A percentile compares a stretch with the other conserved stretches of the same genome.
Conservation (phyloP, 1,140 invertebrate species). For the Rhyacophila brunnea region DNA sequence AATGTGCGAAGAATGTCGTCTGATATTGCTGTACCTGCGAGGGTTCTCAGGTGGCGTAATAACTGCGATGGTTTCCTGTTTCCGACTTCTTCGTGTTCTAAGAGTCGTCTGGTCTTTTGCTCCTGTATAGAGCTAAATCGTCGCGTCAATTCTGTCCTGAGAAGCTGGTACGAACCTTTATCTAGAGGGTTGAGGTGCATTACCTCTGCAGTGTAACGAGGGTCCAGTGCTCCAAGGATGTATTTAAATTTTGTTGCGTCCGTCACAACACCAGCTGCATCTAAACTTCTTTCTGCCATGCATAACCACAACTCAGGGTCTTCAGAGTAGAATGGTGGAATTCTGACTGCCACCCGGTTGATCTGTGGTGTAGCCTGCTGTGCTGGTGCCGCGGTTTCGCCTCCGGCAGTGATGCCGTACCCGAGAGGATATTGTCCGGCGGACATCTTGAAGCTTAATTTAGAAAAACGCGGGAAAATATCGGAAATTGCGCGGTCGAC, state of each 20-base stretch:
- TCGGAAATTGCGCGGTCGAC: no score
- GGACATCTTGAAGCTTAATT: no score
- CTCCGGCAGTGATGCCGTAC: no score
- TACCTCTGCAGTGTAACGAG: background rate
- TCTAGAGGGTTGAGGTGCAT: background rate
- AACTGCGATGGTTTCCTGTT: background rate
- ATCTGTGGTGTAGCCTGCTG: no score
- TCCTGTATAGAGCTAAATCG: background rate
- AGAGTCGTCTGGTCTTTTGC: background rate
- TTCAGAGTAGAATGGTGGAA: background rate
- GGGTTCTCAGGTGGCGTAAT: background rate
- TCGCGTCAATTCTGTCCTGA: background rate
- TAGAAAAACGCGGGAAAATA: no score
- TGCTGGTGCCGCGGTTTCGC: no score
- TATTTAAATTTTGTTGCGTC: background rate
- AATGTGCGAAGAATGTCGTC: background rate
- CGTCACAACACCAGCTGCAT: background rate
- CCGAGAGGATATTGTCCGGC: no score
- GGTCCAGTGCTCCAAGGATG: background rate
- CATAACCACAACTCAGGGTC: conserved; percentile 3
- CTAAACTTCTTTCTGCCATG: conserved; percentile 4
- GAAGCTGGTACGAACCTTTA: background rate
- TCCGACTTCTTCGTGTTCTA: background rate
- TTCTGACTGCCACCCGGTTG: background rate
- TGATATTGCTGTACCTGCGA: conserved; percentile 7